A percentile compares a stretch with the other conserved stretches of the same genome.
Evolutionary conservation across 2,888 invertebrate genomes (phyloP).

Genomic region (Mythimna ferrago): DNA sequence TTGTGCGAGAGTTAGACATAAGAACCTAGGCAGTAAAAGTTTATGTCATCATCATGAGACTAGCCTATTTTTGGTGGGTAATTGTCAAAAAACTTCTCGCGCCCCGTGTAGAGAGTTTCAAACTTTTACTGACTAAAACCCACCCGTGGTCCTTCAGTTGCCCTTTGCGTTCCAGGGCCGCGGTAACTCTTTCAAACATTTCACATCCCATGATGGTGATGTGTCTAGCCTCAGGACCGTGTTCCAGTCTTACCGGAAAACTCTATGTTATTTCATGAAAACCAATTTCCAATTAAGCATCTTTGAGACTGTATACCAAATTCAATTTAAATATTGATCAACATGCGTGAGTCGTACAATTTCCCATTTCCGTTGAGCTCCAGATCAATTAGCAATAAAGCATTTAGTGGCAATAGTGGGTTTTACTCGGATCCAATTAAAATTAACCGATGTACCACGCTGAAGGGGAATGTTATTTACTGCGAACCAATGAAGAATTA

Average conservation of each 20-base stretch:
- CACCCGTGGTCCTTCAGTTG: too few species aligned
- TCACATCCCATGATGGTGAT: not conserved
- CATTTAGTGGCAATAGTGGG: slow-evolving; percentile 75
- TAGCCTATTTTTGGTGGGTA: not conserved
- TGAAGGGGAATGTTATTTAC: slow-evolving; percentile 71
- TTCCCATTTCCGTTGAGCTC: slow-evolving; percentile 65
- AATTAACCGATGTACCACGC: slow-evolving; percentile 69
- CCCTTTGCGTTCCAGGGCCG: too few species aligned
- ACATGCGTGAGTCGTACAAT: slow-evolving; percentile 58
- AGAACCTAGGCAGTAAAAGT: not conserved
- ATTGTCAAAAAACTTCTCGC: too few species aligned
- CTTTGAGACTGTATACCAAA: slow-evolving; percentile 26
- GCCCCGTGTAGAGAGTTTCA: too few species aligned
- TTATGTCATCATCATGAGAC: not conserved
- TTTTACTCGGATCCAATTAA: slow-evolving; percentile 79
- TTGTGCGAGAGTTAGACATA: not conserved
- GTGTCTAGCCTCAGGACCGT: not conserved
- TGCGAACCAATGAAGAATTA: slow-evolving; percentile 66
- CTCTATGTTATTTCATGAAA: not conserved
- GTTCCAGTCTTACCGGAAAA: not conserved
- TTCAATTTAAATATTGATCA: slow-evolving; percentile 55
- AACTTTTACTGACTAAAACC: too few species aligned
- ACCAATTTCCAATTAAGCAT: slow-evolving; percentile 16
- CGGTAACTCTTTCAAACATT: too few species aligned
- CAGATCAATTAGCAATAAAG: slow-evolving; percentile 78